These are phyloP conservation scores for Nephotettix cincticeps DNA, from an alignment of 1,140 invertebrate species.

Conservation along the genomic window DNA sequence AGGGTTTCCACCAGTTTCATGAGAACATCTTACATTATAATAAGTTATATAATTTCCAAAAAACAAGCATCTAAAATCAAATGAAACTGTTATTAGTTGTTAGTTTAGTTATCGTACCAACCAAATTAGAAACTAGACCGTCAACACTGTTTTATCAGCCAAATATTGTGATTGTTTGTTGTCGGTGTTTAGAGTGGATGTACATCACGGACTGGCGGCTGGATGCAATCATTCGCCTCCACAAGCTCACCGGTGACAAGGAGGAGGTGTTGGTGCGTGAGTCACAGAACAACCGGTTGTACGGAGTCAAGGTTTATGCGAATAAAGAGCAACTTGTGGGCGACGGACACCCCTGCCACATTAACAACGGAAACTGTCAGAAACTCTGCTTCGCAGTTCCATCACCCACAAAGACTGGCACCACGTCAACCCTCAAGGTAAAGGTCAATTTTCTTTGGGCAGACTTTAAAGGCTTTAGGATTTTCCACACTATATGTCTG, in stretches of 20 bases:
- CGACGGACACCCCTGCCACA: conserved; percentile 76
- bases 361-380: conserved; percentile 86
- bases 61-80: no score
- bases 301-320: conserved; percentile 91
- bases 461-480: no score
- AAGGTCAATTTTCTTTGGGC: no score
- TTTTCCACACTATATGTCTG: no score
- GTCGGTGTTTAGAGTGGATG: conserved; percentile 71
- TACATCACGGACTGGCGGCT: conserved; percentile 97
- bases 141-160: no score
- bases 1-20: no score
- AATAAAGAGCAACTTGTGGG: conserved; percentile 71
- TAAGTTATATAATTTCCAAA: no score
- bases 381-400: conserved; percentile 93
- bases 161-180: no score
- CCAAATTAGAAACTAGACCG: no score
- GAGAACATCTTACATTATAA: no score
- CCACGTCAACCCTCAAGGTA: conserved; percentile 33
- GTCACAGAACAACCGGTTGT: conserved; percentile 86
- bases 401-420: conserved; percentile 48
- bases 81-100: no score
- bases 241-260: conserved; percentile 84
- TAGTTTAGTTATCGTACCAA: no score
- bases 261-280: conserved; percentile 84
- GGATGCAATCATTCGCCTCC: conserved; percentile 89